Evolutionary conservation across 2,888 invertebrate genomes (phyloP).

Genomic region (Xestobium rufovillosum): DNA sequence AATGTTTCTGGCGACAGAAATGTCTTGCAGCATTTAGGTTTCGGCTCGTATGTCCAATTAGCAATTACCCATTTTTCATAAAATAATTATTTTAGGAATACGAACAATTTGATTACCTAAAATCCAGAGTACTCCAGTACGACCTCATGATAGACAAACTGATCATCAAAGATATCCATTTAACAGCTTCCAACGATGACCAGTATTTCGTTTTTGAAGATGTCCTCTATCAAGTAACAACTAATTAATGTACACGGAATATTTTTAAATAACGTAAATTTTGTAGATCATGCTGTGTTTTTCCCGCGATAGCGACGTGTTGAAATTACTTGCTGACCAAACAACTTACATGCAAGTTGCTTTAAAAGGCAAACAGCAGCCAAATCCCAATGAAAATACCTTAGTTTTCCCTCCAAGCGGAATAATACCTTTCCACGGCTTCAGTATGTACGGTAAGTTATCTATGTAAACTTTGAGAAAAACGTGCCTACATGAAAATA

Average conservation of each 20-base stretch:
- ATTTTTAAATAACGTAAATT: conserved; percentile 6
- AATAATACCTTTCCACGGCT: conserved; percentile 93
- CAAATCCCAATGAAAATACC: conserved; percentile 55
- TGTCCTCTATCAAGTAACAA: conserved; percentile 75
- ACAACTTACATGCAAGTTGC: conserved; percentile 64
- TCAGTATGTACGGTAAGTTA: conserved; percentile 88
- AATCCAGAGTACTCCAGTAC: conserved; percentile 73
- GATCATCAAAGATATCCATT: conserved; percentile 90
- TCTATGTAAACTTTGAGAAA: background rate
- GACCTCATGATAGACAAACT: conserved; percentile 91
- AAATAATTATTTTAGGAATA: conserved; percentile 51
- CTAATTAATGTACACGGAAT: background rate
- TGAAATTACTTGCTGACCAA: conserved; percentile 59
- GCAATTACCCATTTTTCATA: background rate
- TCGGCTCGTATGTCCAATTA: no score
- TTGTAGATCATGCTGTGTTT: conserved; percentile 77
- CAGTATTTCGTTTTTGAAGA: conserved; percentile 98
- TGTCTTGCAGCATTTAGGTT: no score
- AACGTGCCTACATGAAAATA: conserved; percentile 4
- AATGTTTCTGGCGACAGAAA: no score
- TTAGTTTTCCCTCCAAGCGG: conserved; percentile 89
- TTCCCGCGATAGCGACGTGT: conserved; percentile 77
- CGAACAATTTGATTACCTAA: conserved; percentile 72
- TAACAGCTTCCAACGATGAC: conserved; percentile 95
- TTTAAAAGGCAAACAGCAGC: conserved; percentile 61